These are phyloP conservation scores for Tupiocoris notatus DNA, from an alignment of 2,888 invertebrate genomes.

Conservation along the genomic window DNA sequence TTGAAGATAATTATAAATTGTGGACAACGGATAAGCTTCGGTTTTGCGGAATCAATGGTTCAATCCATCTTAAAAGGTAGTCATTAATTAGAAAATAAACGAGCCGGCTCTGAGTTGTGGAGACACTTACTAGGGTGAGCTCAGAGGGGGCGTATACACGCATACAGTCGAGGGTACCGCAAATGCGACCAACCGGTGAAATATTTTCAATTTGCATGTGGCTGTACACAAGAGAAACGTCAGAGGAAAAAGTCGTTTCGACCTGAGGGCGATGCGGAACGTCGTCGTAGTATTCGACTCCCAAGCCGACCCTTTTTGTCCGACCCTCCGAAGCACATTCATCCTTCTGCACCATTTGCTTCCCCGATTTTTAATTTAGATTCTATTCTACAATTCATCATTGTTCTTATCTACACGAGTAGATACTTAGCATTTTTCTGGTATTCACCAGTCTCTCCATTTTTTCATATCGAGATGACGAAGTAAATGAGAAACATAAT, in stretches of 20 bases:
- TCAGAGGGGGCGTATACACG: not conserved
- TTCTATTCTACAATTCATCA: constrained; percentile 28
- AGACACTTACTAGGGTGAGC: too few species aligned
- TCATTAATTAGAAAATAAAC: too few species aligned
- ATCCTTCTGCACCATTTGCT: constrained; percentile 32
- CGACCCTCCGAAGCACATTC: constrained; percentile 29
- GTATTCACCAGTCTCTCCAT: not conserved
- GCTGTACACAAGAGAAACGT: not conserved
- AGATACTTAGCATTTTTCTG: not conserved
- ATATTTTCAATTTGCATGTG: not conserved
- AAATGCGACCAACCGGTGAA: not conserved
- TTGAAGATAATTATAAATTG: too few species aligned
- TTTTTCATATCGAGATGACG: not conserved
- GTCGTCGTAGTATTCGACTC: not conserved
- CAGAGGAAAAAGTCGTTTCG: not conserved
- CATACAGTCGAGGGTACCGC: not conserved
- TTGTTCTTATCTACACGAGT: constrained; percentile 12
- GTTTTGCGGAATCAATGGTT: too few species aligned
- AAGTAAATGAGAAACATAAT: not conserved
- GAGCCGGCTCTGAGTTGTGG: too few species aligned
- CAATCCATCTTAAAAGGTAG: too few species aligned
- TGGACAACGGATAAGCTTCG: too few species aligned
- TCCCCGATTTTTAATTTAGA: constrained; percentile 34
- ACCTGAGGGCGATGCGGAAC: not conserved
- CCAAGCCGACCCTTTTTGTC: not conserved